Base-by-base conservation (phyloP, 2,113 vertebrate genomes). In the Gopherus flavomarginatus region DNA sequence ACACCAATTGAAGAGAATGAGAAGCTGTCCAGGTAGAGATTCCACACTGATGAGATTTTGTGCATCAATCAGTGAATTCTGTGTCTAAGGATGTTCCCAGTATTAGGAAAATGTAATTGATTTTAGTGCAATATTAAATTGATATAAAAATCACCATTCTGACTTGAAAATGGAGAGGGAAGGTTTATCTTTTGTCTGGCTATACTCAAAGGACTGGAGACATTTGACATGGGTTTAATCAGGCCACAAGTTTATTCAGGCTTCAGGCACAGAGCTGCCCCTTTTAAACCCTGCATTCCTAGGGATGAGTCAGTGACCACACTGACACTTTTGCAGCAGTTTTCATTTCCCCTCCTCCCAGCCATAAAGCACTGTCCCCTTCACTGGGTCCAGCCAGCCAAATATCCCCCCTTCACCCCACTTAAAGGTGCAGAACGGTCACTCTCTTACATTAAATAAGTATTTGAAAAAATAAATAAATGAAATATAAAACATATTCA, bases 11-110 rank as follows among this genome's bases (percentile, higher is more conserved):
- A 94, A 82, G 42, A 88, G 3, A 24, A 86, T 47, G 85, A 87
- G 2, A 9, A 72, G 88, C 90, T 88, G 91, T 89, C 53, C 94
- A 95, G 78, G 59, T 92, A 65, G 62, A 96, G 83, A 26, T 42
- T 88, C 21, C 72, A 90, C 6, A 78, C 38, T 21, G 56, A 94
- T 47, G 10, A 95, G 47, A 89, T 93, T 93, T 57, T 90, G 2
- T 65, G 53, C 26, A 85, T 35, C 24, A 83, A 59, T n/a, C 35
- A 56, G 35, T 72, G 27, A 50, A 83, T 96, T 83, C 38, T 49
- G 59, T 95, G 77, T 69, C 95, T 96, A 47, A 84, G 8, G 11
- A 89, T 86, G 14, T 88, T n/a, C 59, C 82, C 94, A 95, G 49
- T 27, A 5, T 69, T n/a, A n/a, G 62, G 14, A 69, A 65, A 69